These are phyloP conservation scores for Pseudopipra pipra DNA, from an alignment of 2,113 vertebrate genomes.

Conservation along the genomic window DNA sequence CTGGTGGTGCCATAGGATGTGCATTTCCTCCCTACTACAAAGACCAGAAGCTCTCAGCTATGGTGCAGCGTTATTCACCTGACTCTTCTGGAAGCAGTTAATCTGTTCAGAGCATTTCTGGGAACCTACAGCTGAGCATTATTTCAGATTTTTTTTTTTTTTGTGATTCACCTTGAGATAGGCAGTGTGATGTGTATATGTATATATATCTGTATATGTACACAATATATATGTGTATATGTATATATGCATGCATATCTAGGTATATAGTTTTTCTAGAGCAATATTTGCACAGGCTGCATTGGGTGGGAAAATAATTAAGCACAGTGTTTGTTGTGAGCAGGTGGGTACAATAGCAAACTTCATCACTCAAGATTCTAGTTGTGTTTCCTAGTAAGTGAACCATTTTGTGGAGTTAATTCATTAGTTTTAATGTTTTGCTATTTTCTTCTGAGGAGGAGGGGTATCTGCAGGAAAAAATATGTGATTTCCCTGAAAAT, in stretches of 20 bases:
- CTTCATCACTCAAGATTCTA: background rate
- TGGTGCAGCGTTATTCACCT: background rate
- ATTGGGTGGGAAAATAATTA: background rate
- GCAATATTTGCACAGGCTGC: background rate
- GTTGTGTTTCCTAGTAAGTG: background rate
- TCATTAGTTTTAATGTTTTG: background rate
- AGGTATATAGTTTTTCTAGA: background rate
- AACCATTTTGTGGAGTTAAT: background rate
- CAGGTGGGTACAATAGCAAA: background rate
- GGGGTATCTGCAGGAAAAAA: background rate
- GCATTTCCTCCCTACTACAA: background rate
- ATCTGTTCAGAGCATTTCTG: background rate
- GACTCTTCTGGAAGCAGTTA: background rate
- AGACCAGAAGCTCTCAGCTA: background rate
- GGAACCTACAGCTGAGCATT: background rate
- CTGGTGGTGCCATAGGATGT: background rate
- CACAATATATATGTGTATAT: background rate
- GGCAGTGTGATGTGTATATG: background rate
- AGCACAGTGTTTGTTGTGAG: background rate
- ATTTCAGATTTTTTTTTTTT: background rate
- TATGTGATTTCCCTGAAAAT: background rate
- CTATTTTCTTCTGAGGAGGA: background rate
- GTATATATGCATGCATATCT: rapidly evolving
- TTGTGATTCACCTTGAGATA: background rate
- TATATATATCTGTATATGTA: background rate